phyloP scores from a whole-genome alignment of 2,797 vertebrate species.

The Sorex maritimensis region DNA sequence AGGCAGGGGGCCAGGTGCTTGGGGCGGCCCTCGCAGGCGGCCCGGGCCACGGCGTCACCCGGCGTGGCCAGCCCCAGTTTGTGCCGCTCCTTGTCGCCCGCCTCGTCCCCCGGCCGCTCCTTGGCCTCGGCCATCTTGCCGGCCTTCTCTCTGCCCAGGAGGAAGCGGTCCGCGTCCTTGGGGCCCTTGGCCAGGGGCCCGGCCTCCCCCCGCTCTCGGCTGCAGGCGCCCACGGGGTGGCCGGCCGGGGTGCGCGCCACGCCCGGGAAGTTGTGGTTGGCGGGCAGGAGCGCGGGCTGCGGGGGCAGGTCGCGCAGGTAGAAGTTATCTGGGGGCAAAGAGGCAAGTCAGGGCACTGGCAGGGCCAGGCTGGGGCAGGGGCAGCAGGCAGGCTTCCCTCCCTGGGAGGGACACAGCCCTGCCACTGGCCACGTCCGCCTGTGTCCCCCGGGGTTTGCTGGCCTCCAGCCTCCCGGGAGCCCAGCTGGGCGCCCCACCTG shows the following conservation, averaged over 20 bases:
- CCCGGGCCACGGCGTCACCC: slow-evolving; percentile 92
- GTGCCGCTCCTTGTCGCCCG: slow-evolving; percentile 94
- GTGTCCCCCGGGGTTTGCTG: too few relatives aligned
- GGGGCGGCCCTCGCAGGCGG: slow-evolving; percentile 88
- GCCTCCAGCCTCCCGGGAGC: too few relatives aligned
- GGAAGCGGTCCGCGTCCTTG: slow-evolving; percentile 94
- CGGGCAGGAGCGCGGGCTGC: slow-evolving; percentile 95
- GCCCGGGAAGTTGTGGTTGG: slow-evolving; percentile 95
- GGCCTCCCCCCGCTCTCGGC: slow-evolving; percentile 93
- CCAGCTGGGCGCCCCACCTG: too few relatives aligned
- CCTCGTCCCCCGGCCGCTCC: slow-evolving; percentile 93
- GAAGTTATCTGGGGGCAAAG: slow-evolving; percentile 95
- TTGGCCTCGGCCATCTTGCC: slow-evolving; percentile 92
- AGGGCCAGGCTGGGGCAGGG: too few relatives aligned
- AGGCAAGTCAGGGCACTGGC: neutral
- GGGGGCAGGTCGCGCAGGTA: slow-evolving; percentile 97
- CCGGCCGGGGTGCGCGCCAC: slow-evolving; percentile 94
- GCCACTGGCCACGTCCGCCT: too few relatives aligned
- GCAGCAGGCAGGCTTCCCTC: too few relatives aligned
- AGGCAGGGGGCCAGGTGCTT: slow-evolving; percentile 95
- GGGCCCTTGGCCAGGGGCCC: slow-evolving; percentile 93
- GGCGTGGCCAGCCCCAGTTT: slow-evolving; percentile 91
- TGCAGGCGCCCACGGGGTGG: slow-evolving; percentile 95
- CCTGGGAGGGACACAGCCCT: neutral
- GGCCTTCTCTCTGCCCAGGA: slow-evolving; percentile 93